These are phyloP conservation scores for Rhineura floridana DNA, from an alignment of 2,113 vertebrate genomes.

Conservation along the genomic window DNA sequence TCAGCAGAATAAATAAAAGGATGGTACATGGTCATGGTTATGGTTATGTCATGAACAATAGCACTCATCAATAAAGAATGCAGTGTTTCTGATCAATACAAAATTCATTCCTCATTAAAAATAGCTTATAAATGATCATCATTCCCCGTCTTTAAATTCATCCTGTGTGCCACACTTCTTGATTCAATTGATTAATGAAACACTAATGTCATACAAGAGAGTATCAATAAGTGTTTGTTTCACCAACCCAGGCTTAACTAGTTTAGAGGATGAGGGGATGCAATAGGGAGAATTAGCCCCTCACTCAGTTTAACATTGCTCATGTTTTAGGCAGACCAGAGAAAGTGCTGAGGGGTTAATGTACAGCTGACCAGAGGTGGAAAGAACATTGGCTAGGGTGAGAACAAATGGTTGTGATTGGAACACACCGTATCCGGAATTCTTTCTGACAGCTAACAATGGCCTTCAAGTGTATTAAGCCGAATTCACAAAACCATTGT, in stretches of 20 bases:
- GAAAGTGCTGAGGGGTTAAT: not conserved
- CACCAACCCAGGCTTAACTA: not conserved
- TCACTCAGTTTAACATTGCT: not conserved
- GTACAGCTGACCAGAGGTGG: too few species aligned
- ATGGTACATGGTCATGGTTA: not conserved
- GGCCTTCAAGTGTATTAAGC: not conserved
- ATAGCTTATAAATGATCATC: slow-evolving; percentile 36
- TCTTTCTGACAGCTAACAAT: not conserved
- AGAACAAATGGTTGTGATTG: not conserved
- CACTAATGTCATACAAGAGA: not conserved
- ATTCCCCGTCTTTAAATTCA: slow-evolving; percentile 23
- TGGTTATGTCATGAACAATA: slow-evolving; percentile 20
- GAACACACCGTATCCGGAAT: not conserved
- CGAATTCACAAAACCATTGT: not conserved
- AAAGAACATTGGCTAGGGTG: not conserved
- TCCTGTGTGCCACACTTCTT: slow-evolving; percentile 38
- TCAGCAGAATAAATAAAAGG: slow-evolving; percentile 17
- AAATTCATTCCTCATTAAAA: slow-evolving; percentile 33
- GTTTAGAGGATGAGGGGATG: not conserved
- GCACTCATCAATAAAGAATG: not conserved
- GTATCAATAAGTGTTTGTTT: not conserved
- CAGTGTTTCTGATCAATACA: slow-evolving; percentile 35
- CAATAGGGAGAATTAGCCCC: too few species aligned
- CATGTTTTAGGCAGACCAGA: not conserved
- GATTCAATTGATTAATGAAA: not conserved